These are phyloP conservation scores for Stictocephala bisonia DNA, from an alignment of 2,888 invertebrate species.

Conservation along the genomic window DNA sequence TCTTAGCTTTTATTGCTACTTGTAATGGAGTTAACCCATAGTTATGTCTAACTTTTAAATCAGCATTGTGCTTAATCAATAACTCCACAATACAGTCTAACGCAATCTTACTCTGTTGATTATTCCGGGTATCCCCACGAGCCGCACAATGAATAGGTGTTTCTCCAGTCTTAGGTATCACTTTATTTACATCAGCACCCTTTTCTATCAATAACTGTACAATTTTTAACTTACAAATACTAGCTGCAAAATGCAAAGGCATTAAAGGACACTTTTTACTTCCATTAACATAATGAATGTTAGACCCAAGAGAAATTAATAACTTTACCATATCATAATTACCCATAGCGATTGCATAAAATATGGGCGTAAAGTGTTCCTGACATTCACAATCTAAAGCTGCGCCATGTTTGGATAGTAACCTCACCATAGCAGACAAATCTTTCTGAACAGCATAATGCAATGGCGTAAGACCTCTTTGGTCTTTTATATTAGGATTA, in stretches of 20 bases:
- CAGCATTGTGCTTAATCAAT: slow-evolving; percentile 9
- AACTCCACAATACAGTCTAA: slow-evolving; percentile 23
- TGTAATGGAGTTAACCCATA: slow-evolving; percentile 11
- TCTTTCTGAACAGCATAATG: slow-evolving; percentile 21
- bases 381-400: slow-evolving; percentile 7
- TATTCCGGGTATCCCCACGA: not conserved
- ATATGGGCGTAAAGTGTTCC: slow-evolving; percentile 21
- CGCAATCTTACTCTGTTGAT: not conserved
- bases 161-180: slow-evolving; percentile 3
- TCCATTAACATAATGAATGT: slow-evolving; percentile 19
- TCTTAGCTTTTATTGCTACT: slow-evolving; percentile 3
- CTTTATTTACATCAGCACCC: not conserved
- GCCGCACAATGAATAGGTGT: slow-evolving; percentile 9
- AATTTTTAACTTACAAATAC: slow-evolving; percentile 7
- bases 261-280: slow-evolving; percentile 2
- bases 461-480: slow-evolving; percentile 1
- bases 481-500: not conserved
- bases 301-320: not conserved
- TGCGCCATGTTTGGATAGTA: not conserved
- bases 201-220: slow-evolving; percentile 6
- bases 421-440: not conserved
- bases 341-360: slow-evolving; percentile 9
- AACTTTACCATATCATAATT: slow-evolving; percentile 21
- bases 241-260: slow-evolving; percentile 23
- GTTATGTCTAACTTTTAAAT: slow-evolving; percentile 2